Base-by-base conservation (phyloP, 2,888 invertebrate species). In the Apamea epomidion region DNA sequence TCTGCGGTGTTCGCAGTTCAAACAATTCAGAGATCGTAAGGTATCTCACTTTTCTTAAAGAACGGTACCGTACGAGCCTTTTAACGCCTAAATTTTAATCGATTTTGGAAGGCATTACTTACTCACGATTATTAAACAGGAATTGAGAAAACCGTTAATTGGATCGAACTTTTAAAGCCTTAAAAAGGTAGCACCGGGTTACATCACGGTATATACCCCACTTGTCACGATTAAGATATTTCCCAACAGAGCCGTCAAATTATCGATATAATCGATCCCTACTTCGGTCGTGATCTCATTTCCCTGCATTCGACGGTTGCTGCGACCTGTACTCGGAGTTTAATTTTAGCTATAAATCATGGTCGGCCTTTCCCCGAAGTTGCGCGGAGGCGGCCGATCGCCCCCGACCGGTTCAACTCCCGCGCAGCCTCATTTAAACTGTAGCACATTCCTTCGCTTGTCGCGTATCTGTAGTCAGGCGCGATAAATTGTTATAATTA, bases 391-490 rank as follows among this genome's bases (percentile, higher is more conserved):
- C 94, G 94, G 93, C 90, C 92, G 92, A 91, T 89, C 91, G 91
- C 91, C 91, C 90, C 87, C 93, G 95, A 96, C 97, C 96, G 96
- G 96, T 96, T 94, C 93, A 89, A 94, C 95, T 94, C 94, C 94
- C 91, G 95, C 94, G 93, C 96, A 95, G 95, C 95, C 97, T 97
- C 97, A 96, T 97, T 97, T 97, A 97, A 97, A 97, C 96, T 97
- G 96, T 97, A 97, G 96, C 97, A 97, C 97, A 97, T 97, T 97
- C 97, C 97, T 93, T 87, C 87, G 91, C 88, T 90, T 90, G 92
- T 86, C 89, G 87, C 84, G 84, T 93, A 95, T 94, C 90, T 93
- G 93, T 96, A 96, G 96, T 92, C 88, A 54, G 79, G 91, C 74
- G 81, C 81, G 77, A 80, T 85, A 86, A 79, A 87, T 87, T 87